These are phyloP conservation scores for Silurus aristotelis DNA, from an alignment of 2,797 vertebrate species.

Conservation along the genomic window DNA sequence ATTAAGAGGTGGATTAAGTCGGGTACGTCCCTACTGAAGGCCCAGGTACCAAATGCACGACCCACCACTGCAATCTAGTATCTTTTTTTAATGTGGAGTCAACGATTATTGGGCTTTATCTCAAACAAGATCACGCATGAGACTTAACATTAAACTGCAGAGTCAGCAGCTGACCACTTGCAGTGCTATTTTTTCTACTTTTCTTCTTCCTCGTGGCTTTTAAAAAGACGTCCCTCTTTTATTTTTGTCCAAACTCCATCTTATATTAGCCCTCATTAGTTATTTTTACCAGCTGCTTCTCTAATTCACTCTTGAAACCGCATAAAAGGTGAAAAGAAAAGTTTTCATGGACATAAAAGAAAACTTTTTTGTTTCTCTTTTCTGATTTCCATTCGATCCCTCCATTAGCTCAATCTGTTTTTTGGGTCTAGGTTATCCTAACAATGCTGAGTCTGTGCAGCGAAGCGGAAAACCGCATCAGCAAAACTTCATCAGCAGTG, in stretches of 20 bases:
- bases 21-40: too few species aligned
- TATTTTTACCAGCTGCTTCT: background rate
- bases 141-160: background rate
- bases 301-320: background rate
- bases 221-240: background rate
- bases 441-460: background rate
- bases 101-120: background rate
- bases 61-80: background rate
- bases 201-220: background rate
- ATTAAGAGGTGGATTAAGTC: too few species aligned
- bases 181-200: background rate
- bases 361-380: conserved; percentile 21
- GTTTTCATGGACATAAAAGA: conserved; percentile 1
- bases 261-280: background rate
- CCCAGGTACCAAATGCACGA: too few species aligned
- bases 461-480: conserved; percentile 1
- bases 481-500: background rate
- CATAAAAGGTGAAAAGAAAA: background rate
- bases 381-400: background rate
- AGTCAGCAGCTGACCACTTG: background rate
- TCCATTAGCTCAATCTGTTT: background rate
- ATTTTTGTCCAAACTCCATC: conserved; percentile 1
- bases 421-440: conserved; percentile 32
- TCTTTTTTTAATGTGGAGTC: background rate
- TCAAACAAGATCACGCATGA: background rate